A percentile compares a stretch with the other conserved stretches of the same genome.
These are phyloP conservation scores for Vireo altiloquus DNA, from an alignment of 2,113 vertebrate genomes.

Conservation along the genomic window DNA sequence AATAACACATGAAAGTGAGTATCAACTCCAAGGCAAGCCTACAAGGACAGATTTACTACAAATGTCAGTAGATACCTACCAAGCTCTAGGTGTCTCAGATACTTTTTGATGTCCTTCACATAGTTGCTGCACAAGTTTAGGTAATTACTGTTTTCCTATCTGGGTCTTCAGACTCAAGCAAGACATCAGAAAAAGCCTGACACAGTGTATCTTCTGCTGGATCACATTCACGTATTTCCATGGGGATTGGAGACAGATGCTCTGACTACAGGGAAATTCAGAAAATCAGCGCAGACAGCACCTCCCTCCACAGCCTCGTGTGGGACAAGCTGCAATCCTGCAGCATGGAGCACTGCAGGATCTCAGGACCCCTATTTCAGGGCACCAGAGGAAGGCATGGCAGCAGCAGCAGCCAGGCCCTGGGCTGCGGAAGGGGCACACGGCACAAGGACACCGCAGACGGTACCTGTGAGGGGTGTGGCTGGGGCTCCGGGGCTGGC, in stretches of 20 bases:
- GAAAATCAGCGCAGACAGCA: background rate
- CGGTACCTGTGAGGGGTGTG: background rate
- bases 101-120: slow-evolving; percentile 85
- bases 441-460: accelerated
- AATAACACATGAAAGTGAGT: background rate
- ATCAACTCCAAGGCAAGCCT: background rate
- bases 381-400: background rate
- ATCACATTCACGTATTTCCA: slow-evolving; percentile 74
- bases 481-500: accelerated
- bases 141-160: slow-evolving; percentile 77
- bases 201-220: slow-evolving; percentile 66
- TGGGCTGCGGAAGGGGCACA: no score
- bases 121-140: slow-evolving; percentile 82
- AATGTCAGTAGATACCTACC: background rate
- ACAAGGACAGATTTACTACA: background rate
- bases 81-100: slow-evolving; percentile 82
- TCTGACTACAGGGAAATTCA: background rate
- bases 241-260: slow-evolving; percentile 61
- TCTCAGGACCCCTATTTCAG: background rate
- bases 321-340: accelerated
- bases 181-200: slow-evolving; percentile 80
- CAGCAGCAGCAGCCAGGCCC: accelerated
- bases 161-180: slow-evolving; percentile 76
- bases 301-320: background rate
- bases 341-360: accelerated